These are phyloP conservation scores for Fragum whitleyi DNA, from an alignment of 2,888 invertebrate genomes.

Conservation along the genomic window DNA sequence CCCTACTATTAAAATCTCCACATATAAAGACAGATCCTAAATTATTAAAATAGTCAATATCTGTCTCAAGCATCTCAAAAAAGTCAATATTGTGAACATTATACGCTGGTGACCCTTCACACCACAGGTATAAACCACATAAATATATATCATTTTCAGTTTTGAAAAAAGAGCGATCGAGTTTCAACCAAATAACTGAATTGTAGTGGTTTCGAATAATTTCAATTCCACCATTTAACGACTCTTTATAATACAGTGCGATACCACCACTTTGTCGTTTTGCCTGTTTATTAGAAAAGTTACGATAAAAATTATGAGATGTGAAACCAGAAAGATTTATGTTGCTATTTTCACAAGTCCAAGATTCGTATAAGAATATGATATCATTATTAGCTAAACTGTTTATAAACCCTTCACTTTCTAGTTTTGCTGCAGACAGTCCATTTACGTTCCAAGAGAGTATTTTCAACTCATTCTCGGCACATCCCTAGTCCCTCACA, in stretches of 20 bases:
- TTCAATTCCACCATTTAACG: slow-evolving; percentile 8
- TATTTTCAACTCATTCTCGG: slow-evolving; percentile 24
- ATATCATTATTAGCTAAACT: slow-evolving; percentile 15
- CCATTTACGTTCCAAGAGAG: slow-evolving; percentile 41
- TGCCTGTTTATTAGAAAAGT: not conserved
- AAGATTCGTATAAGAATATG: slow-evolving; percentile 19
- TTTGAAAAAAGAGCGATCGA: slow-evolving; percentile 7
- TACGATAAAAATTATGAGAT: slow-evolving; percentile 8
- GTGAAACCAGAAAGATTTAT: slow-evolving; percentile 8
- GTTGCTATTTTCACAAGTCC: slow-evolving; percentile 19
- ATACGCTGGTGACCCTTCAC: slow-evolving; percentile 33
- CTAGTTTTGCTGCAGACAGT: slow-evolving; percentile 4
- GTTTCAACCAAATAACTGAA: slow-evolving; percentile 20
- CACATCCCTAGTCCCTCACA: slow-evolving; percentile 10
- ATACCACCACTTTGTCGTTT: slow-evolving; percentile 11
- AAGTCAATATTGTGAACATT: slow-evolving; percentile 35
- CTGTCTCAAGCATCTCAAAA: slow-evolving; percentile 33
- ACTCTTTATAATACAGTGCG: slow-evolving; percentile 16
- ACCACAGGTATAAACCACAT: slow-evolving; percentile 25
- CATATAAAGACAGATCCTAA: slow-evolving; percentile 30
- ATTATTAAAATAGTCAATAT: slow-evolving; percentile 25
- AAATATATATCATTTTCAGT: slow-evolving; percentile 18
- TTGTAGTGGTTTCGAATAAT: slow-evolving; percentile 7
- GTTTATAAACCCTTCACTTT: slow-evolving; percentile 15
- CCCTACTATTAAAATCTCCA: slow-evolving; percentile 40